These are phyloP conservation scores for Uloborus plumipes DNA, from an alignment of 2,888 invertebrate genomes.

Conservation along the genomic window DNA sequence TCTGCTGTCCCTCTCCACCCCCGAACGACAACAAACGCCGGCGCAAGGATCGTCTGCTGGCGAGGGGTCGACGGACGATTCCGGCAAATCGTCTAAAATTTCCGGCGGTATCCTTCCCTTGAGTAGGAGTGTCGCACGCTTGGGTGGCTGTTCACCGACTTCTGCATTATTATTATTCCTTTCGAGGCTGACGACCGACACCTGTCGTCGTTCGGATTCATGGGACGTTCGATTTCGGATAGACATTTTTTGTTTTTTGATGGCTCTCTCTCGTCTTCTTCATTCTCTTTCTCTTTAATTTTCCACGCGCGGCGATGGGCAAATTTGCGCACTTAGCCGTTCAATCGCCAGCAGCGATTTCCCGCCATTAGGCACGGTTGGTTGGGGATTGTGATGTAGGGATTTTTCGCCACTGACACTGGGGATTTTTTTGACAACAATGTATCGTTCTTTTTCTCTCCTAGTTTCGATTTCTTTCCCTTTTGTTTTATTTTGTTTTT, in stretches of 20 bases:
- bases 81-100: slow-evolving; percentile 58
- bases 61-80: slow-evolving; percentile 59
- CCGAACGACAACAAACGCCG: slow-evolving; percentile 15
- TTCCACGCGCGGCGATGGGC: slow-evolving; percentile 23
- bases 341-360: slow-evolving; percentile 51
- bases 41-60: slow-evolving; percentile 4
- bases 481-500: no score
- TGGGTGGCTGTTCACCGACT: slow-evolving; percentile 15
- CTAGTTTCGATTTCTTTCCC: background rate
- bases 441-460: slow-evolving; percentile 1
- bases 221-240: slow-evolving; percentile 30
- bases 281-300: background rate
- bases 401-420: slow-evolving; percentile 26
- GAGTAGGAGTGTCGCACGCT: slow-evolving; percentile 43
- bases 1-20: background rate
- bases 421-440: background rate
- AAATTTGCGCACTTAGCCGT: slow-evolving; percentile 53
- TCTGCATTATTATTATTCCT: slow-evolving; percentile 29
- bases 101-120: slow-evolving; percentile 40
- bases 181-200: slow-evolving; percentile 40
- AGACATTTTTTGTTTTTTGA: slow-evolving; percentile 48
- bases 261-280: slow-evolving; percentile 14
- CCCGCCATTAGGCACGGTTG: slow-evolving; percentile 58
- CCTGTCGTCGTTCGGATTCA: slow-evolving; percentile 23
- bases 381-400: slow-evolving; percentile 43